A percentile compares a stretch with the other conserved stretches of the same genome.
Conservation (phyloP, 2,888 invertebrate genomes). For the Tenodera sinensis region DNA sequence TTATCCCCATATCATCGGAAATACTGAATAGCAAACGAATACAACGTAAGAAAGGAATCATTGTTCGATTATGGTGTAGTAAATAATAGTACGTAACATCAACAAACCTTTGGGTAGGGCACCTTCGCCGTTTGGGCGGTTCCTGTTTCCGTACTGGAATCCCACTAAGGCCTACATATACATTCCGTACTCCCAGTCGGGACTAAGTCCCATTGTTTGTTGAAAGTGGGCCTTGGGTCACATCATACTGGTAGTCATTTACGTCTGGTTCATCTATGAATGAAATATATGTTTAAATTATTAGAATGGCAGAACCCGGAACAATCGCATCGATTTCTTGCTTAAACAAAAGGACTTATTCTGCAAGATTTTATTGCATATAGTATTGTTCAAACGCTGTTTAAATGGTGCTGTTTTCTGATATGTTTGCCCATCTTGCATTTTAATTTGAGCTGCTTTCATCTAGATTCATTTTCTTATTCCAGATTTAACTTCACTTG, state of each 20-base stretch:
- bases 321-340: too few species aligned
- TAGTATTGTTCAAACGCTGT: too few species aligned
- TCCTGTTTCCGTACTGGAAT: neutral
- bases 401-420: too few species aligned
- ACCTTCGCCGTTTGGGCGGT: neutral
- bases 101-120: neutral
- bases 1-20: neutral
- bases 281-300: too few species aligned
- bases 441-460: too few species aligned
- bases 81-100: neutral
- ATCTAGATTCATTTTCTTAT: too few species aligned
- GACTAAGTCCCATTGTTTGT: neutral
- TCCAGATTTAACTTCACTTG: too few species aligned
- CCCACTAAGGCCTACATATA: neutral
- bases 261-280: neutral
- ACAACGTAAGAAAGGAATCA: too few species aligned
- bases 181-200: neutral
- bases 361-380: too few species aligned
- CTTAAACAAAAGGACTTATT: too few species aligned
- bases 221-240: neutral
- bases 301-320: too few species aligned
- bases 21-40: neutral
- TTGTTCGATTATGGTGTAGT: neutral
- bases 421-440: too few species aligned
- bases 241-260: neutral